Evolutionary conservation across 2,797 vertebrate species (phyloP).

Genomic region (Cossypha heuglini): DNA sequence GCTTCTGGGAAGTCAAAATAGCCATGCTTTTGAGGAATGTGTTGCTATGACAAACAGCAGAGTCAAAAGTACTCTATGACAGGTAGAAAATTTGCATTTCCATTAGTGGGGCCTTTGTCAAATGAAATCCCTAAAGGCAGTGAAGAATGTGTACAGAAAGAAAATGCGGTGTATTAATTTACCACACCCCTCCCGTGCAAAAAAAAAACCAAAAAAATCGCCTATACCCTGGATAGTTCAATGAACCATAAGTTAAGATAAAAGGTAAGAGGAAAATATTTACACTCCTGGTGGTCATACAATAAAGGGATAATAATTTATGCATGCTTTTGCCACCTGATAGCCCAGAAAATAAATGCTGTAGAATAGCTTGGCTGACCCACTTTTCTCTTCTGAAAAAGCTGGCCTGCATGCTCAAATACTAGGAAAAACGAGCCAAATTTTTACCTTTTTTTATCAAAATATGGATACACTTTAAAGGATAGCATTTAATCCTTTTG

Average conservation of each 20-base stretch:
- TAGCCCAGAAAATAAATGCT: neutral
- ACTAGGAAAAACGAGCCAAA: neutral
- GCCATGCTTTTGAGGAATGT: neutral
- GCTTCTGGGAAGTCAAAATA: neutral
- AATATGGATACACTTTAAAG: neutral
- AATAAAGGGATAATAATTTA: conserved; percentile 1
- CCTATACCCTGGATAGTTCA: neutral
- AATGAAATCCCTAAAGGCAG: conserved; percentile 58
- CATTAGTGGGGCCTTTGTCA: conserved; percentile 68
- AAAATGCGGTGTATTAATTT: conserved; percentile 34
- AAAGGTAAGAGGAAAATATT: conserved; percentile 4
- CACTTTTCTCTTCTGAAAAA: neutral
- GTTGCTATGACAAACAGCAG: conserved; percentile 42
- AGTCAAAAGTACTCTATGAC: conserved; percentile 47
- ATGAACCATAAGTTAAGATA: conserved; percentile 24
- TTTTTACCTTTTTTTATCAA: neutral
- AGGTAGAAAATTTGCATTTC: conserved; percentile 75
- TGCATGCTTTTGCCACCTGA: neutral
- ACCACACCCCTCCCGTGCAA: neutral
- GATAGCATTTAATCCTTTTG: neutral
- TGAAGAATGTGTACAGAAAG: conserved; percentile 34
- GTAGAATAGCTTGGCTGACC: neutral
- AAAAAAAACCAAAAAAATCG: fast-evolving
- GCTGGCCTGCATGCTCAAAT: neutral
- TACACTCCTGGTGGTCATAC: neutral